Evolutionary conservation across 2,113 vertebrate species (phyloP), one percentile per base, ranked within the genome.

Genomic region (Pithys albifrons): DNA sequence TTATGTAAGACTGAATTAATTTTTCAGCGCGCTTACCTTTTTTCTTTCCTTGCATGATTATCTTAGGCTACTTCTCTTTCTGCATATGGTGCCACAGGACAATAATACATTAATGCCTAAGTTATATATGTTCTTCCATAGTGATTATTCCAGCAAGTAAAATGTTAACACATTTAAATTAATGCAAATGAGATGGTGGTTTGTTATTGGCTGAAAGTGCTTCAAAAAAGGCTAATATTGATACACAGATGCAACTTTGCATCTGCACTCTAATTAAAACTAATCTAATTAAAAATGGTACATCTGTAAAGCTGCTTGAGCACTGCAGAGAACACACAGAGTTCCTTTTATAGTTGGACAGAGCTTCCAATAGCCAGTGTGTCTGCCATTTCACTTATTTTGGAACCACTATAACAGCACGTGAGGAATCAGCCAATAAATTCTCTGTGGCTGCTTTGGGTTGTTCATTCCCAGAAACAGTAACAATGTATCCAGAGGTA

Each of bases 241-340:
- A 90, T 72, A 93, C 41, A 80, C 59, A 95, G 94, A 95, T 72
- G 78, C 45, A 88, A 90, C 78, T 90, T 81, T 72, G 52, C 66
- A 95, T 95, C 75, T 95, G 72, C 83, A 78, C 52, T 69, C 94
- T 95, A 95, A 96, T 96, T 96, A 91, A 95, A 95, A 69, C 74
- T 89, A 95, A 93, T 94, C 91, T 91, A 94, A 97, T 91, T 96
- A 95, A 96, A 86, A 28, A 90, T 43, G 65, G 85, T 77, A 75
- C 69, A 85, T 91, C 81, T 74, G 71, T 71, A 96, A 94, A 95
- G 85, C 82, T 69, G 23, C 45, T 93, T 95, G 69, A 78, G 52
- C 3, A 5, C 85, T 90, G 70, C 52, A 89, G 35, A 92, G 70
- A 93, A 91, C 70, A 65, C 43, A 57, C 28, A 82, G 57, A 91